Conservation (phyloP, 2,113 vertebrate species). For the Leptocoma aspasia region DNA sequence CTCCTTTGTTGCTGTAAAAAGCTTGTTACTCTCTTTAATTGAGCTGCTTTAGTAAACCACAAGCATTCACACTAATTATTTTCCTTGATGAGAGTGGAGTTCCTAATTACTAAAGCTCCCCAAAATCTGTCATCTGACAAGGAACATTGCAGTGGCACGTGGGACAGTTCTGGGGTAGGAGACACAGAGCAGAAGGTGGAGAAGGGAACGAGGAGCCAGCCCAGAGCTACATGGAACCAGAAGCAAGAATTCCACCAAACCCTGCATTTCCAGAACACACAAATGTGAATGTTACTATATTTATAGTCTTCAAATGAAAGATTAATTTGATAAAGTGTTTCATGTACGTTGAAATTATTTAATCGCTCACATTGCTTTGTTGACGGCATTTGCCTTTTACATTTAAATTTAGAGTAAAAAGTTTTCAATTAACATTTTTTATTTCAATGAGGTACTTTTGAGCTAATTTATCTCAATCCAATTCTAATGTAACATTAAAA, state of each 20-base stretch:
- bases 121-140: conserved; percentile 47
- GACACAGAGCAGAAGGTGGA: rapidly evolving
- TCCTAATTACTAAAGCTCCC: conserved; percentile 69
- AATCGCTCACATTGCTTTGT: background rate
- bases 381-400: background rate
- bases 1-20: conserved; percentile 70
- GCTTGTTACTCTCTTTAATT: conserved; percentile 75
- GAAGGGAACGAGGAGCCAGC: background rate
- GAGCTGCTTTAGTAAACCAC: conserved; percentile 69
- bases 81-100: conserved; percentile 72
- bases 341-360: background rate
- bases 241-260: background rate
- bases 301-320: background rate
- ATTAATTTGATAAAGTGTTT: background rate
- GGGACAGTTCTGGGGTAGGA: background rate
- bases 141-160: background rate
- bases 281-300: rapidly evolving
- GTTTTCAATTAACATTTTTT: conserved; percentile 1
- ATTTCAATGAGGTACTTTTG: background rate
- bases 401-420: background rate
- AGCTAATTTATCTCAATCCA: background rate
- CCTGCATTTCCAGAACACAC: background rate
- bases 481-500: background rate
- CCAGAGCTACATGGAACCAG: rapidly evolving
- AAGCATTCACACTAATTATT: conserved; percentile 72